phyloP scores from a whole-genome alignment of 1,140 invertebrate species.

The Sitodiplosis mosellana region DNA sequence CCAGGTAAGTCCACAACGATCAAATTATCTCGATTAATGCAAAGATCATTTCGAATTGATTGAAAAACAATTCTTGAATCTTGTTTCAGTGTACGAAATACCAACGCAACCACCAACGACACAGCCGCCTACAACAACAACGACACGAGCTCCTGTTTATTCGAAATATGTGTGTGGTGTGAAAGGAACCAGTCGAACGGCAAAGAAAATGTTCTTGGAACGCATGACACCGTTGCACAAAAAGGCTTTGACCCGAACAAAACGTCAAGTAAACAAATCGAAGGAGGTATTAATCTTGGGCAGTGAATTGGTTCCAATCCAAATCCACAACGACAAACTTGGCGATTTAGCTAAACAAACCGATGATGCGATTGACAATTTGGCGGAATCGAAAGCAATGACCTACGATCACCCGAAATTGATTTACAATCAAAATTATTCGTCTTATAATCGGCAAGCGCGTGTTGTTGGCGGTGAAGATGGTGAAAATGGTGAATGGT shows the following conservation, averaged over 20 bases:
- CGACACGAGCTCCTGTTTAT: conserved; percentile 48
- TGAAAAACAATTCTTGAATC: not conserved
- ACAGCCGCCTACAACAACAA: conserved; percentile 25
- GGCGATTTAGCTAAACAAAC: conserved; percentile 11
- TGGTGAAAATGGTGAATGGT: conserved; percentile 79
- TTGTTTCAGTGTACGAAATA: conserved; percentile 1
- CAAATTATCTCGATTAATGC: too few species aligned
- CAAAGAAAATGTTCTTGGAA: conserved; percentile 7
- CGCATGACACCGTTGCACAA: not conserved
- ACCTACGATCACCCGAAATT: conserved; percentile 14
- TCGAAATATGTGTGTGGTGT: conserved; percentile 85
- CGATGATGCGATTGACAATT: conserved; percentile 5
- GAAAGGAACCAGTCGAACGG: conserved; percentile 37
- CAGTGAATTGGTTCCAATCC: conserved; percentile 26
- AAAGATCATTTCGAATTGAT: too few species aligned
- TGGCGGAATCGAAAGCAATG: not conserved
- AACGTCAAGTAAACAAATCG: conserved; percentile 14
- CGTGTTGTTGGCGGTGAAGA: conserved; percentile 82
- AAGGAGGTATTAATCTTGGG: conserved; percentile 18
- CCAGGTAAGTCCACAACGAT: not conserved
- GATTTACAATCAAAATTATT: conserved; percentile 9
- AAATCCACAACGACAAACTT: conserved; percentile 26
- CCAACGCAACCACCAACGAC: conserved; percentile 12
- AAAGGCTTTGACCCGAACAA: not conserved
- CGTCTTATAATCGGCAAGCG: conserved; percentile 24